Evolutionary conservation across 2,113 vertebrate genomes (phyloP).

Genomic region (Brachypodius melanocephalos): DNA sequence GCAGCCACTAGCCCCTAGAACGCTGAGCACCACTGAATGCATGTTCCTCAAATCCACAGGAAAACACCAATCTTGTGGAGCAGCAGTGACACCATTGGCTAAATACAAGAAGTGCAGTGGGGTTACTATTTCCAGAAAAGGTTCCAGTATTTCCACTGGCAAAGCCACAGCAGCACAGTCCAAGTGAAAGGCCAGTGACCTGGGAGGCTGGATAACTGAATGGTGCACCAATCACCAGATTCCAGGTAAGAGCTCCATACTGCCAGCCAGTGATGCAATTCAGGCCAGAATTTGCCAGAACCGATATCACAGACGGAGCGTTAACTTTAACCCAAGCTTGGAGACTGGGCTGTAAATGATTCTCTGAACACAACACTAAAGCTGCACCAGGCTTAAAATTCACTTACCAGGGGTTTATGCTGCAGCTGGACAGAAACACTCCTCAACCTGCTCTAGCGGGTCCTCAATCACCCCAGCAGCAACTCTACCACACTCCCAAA

Average conservation of each 20-base stretch:
- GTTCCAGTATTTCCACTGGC: fast-evolving
- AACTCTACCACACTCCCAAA: not conserved
- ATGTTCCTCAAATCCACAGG: not conserved
- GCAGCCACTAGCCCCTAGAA: not conserved
- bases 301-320: fast-evolving
- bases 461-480: not conserved
- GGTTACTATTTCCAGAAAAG: not conserved
- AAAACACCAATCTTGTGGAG: slow-evolving; percentile 38
- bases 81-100: slow-evolving; percentile 72
- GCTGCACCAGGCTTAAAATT: not conserved
- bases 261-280: not conserved
- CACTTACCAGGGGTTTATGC: not conserved
- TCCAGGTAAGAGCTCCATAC: not conserved
- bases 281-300: not conserved
- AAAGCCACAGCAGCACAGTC: fast-evolving
- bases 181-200: not conserved
- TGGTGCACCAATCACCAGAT: fast-evolving
- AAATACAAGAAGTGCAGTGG: slow-evolving; percentile 57
- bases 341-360: not conserved
- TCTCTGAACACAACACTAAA: not conserved
- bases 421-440: not conserved
- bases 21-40: fast-evolving
- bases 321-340: not conserved
- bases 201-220: not conserved
- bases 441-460: not conserved